Evolutionary conservation across 2,113 vertebrate genomes (phyloP), one percentile per base, ranked within the genome.

Genomic region (Scatophagus argus): DNA sequence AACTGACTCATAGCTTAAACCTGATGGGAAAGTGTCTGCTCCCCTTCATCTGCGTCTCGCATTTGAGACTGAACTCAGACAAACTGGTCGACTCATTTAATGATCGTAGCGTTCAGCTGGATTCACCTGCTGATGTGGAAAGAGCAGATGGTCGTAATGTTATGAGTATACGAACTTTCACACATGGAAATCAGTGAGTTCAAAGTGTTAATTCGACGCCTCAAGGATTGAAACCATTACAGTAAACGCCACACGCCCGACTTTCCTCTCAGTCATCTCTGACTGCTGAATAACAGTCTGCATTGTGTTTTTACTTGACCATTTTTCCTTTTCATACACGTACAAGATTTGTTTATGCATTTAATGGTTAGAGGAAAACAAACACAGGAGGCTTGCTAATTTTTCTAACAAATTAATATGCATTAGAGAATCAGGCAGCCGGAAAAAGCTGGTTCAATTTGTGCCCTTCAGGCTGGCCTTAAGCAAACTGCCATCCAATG

Each of bases 401-500:
- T 55, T 72, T 12, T 59, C 13, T 41, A 31, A 66, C 72, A 61
- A 72, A 77, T 77, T 13, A 49, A 54, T 55, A 7, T 77, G 55
- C 36, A 83, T 77, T 54, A 79, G 62, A 72, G 74, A 82, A 34
- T 69, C 68, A 59, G 51, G 65, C 34, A 77, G 52, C 47, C 47
- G 78, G 54, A 81, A 72, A 71, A 75, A 66, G 25, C 19, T 49
- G 31, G 55, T 81, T 67, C 1, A 64, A 14, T 82, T 44, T 43
- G n/a, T 0, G 29, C 31, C 43, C 69, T 54, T 55, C 2, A 65
- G 83, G 25, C 78, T 78, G 64, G 60, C 81, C 77, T 47, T 36
- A 31, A 74, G 79, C 73, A 81, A 82, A 85, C 71, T 81, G 36
- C 77, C 77, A 34, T 73, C 77, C 79, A 43, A 19, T 47, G 29